These are phyloP conservation scores for Noctua pronuba DNA, from an alignment of 2,888 invertebrate genomes.

Conservation along the genomic window DNA sequence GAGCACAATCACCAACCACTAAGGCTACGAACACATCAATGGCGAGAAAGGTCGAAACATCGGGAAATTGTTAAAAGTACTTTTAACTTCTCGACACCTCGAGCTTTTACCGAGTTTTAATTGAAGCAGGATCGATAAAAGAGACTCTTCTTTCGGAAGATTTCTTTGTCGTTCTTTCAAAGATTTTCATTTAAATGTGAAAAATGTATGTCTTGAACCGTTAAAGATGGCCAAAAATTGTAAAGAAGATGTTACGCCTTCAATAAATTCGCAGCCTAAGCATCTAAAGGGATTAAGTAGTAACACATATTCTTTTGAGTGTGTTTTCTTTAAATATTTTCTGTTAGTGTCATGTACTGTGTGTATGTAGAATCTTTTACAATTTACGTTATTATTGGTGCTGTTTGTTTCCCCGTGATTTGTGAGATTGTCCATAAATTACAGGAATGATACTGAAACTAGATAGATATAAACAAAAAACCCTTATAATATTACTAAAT, in stretches of 20 bases:
- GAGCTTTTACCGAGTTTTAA: constrained; percentile 34
- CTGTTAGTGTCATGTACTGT: constrained; percentile 62
- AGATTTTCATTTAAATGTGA: constrained; percentile 5
- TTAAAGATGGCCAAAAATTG: not conserved
- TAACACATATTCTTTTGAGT: constrained; percentile 51
- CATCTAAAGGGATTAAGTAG: constrained; percentile 58
- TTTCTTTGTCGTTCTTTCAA: constrained; percentile 4
- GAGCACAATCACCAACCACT: constrained; percentile 81
- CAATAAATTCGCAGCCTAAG: constrained; percentile 56
- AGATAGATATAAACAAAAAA: not conserved
- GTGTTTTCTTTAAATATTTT: constrained; percentile 46
- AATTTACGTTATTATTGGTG: constrained; percentile 24
- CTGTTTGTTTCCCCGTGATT: constrained; percentile 33
- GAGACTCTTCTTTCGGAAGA: not conserved
- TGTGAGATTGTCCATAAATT: constrained; percentile 35
- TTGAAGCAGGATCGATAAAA: constrained; percentile 20
- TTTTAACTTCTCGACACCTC: constrained; percentile 29
- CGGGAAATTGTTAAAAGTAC: constrained; percentile 31
- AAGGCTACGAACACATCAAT: constrained; percentile 75
- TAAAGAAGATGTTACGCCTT: not conserved
- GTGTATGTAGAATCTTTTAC: constrained; percentile 47
- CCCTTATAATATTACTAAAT: not conserved
- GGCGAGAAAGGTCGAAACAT: constrained; percentile 20
- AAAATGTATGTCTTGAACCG: not conserved
- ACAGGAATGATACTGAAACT: not conserved